phyloP scores from a whole-genome alignment of 1,140 invertebrate genomes.

The Teleopsis dalmanni region DNA sequence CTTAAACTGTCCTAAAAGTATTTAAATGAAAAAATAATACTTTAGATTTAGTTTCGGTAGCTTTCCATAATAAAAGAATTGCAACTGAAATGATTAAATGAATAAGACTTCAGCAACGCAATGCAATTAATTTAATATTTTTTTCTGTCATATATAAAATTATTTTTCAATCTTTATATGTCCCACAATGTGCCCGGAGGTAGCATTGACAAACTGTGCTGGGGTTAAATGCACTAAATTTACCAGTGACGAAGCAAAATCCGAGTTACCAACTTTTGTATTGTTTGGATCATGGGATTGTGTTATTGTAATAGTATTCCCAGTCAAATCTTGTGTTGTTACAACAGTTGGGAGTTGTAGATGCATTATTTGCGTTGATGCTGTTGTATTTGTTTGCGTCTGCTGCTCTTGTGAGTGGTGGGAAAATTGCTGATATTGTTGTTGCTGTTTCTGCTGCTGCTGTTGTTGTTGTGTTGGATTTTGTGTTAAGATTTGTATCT shows the following conservation, averaged over 20 bases:
- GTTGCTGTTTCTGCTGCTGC: slow-evolving; percentile 3
- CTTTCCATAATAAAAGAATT: too few relatives aligned
- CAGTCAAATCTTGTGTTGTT: slow-evolving; percentile 29
- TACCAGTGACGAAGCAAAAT: slow-evolving; percentile 25
- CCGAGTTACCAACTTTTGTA: slow-evolving; percentile 13
- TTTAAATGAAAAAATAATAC: too few relatives aligned
- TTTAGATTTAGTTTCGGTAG: too few relatives aligned
- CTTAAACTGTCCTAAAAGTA: too few relatives aligned
- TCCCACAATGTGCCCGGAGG: slow-evolving; percentile 16
- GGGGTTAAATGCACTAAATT: slow-evolving; percentile 37
- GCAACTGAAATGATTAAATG: too few relatives aligned
- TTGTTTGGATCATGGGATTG: slow-evolving; percentile 17
- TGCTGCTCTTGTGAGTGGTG: slow-evolving; percentile 5
- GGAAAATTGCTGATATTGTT: not conserved
- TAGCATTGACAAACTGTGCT: slow-evolving; percentile 29
- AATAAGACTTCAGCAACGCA: too few relatives aligned
- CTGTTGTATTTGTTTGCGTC: slow-evolving; percentile 5
- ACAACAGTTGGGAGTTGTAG: slow-evolving; percentile 21
- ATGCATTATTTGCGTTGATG: slow-evolving; percentile 31
- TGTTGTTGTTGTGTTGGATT: not conserved
- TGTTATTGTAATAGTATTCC: slow-evolving; percentile 38
- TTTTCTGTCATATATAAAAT: not conserved
- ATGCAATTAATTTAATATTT: not conserved
- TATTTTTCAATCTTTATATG: slow-evolving; percentile 18
- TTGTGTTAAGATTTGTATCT: slow-evolving; percentile 3